These are phyloP conservation scores for Chelonoidis abingdonii DNA, from an alignment of 2,113 vertebrate species.

Conservation along the genomic window DNA sequence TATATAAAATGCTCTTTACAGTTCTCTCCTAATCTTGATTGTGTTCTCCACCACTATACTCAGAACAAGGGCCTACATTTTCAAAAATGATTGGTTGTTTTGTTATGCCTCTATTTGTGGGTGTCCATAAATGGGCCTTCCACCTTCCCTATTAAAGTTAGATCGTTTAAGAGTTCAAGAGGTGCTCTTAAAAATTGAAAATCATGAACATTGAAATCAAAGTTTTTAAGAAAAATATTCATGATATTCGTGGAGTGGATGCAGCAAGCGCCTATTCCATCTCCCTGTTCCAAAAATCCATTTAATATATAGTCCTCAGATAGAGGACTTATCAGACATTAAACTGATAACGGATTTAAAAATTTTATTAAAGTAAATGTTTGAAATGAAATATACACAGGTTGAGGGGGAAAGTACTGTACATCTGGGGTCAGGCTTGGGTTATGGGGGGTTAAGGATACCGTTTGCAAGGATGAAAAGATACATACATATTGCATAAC, in stretches of 20 bases:
- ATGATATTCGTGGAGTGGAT: background rate
- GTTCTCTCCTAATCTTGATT: background rate
- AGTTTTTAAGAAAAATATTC: background rate
- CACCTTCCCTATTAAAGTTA: background rate
- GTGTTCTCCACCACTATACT: background rate
- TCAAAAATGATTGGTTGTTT: background rate
- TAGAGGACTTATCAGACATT: no score
- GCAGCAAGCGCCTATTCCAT: no score
- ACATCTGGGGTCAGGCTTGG: no score
- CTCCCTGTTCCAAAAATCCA: no score
- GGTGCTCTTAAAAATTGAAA: background rate
- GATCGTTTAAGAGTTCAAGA: background rate
- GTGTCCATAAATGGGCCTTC: background rate
- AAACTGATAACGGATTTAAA: no score
- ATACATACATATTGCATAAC: no score
- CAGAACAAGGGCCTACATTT: background rate
- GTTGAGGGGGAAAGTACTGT: no score
- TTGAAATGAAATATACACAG: no score
- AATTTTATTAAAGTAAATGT: no score
- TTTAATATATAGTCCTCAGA: no score
- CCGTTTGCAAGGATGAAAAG: no score
- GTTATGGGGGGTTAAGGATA: no score
- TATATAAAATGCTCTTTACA: background rate
- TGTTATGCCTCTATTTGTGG: background rate
- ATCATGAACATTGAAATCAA: background rate